Conservation (phyloP, 2,113 vertebrate species). For the Phyllopteryx taeniolatus region DNA sequence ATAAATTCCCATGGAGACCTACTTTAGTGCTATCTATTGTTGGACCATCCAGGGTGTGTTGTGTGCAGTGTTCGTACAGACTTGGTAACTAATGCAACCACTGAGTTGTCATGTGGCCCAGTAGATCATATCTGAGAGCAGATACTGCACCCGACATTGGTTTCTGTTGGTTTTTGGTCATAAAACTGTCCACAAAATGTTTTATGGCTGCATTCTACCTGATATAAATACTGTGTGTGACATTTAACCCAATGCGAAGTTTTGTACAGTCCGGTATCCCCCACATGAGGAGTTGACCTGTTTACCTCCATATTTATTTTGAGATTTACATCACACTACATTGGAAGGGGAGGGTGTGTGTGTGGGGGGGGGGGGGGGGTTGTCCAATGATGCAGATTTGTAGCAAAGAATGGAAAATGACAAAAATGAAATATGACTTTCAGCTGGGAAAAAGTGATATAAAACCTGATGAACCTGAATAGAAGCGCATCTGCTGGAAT, state of each 20-base stretch:
- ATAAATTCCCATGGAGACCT: not conserved
- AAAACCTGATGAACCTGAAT: constrained; percentile 39
- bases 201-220: not conserved
- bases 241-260: constrained; percentile 23
- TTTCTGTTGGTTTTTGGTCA: not conserved
- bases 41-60: not conserved
- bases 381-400: constrained; percentile 29
- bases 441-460: constrained; percentile 28
- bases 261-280: constrained; percentile 22
- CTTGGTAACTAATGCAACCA: not conserved
- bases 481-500: constrained; percentile 31
- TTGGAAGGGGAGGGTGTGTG: not conserved
- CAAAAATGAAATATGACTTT: constrained; percentile 50
- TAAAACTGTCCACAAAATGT: not conserved
- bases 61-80: not conserved
- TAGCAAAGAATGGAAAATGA: constrained; percentile 24
- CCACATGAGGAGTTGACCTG: constrained; percentile 33
- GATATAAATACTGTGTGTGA: constrained; percentile 15
- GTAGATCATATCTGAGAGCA: not conserved
- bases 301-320: constrained; percentile 41
- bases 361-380: not conserved
- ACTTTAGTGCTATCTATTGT: not conserved
- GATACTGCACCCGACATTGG: not conserved
- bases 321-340: not conserved
- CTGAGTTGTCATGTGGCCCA: not conserved